Evolutionary conservation across 2,888 invertebrate species (phyloP), one percentile per base, ranked within the genome.

Genomic region (Spatulosminthurus flaviceps): DNA sequence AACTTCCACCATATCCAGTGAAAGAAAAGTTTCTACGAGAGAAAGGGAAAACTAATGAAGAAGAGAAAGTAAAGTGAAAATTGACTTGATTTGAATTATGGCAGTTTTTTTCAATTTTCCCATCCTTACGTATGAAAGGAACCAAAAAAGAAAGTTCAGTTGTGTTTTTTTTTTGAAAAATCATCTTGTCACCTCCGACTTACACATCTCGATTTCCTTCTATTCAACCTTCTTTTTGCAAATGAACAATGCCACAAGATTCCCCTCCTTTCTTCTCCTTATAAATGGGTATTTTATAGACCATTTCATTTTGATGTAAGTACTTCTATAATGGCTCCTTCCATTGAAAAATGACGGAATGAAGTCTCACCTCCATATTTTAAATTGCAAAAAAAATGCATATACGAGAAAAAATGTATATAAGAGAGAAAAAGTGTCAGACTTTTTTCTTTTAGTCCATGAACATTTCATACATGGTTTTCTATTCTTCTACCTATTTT

Each of bases 251-350:
- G 34, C 21, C 24, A n/a, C 5, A 9, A 9, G 64, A 9, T 64
- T 64, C 24, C n/a, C 26, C 26, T n/a, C 26, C 64, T 64, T 21
- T 24, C 64, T 64, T n/a, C n/a, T n/a, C n/a, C 24, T 64, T 43
- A 76, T 76, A 76, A 76, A 76, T 76, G 76, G 51, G 28, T 13
- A 76, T 76, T 76, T 76, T 76, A 76, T 76, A 76, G 76, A 76
- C 76, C 67, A 61, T 76, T 76, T 76, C 66, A 76, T 76, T 74
- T 51, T n/a, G 26, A 26, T 51, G 72, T 72, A 28, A 73, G 51
- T 42, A 51, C 51, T 42, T n/a, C 73, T 26, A 73, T 60, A 60
- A 70, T 70, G 73, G 29, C 28, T 43, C 19, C 51, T 60, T 73
- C 73, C 73, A 73, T 28, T 60, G 51, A 60, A 51, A 73, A 73